These are phyloP conservation scores for Ochotona princeps DNA, from an alignment of 2,113 vertebrate genomes.

Conservation along the genomic window DNA sequence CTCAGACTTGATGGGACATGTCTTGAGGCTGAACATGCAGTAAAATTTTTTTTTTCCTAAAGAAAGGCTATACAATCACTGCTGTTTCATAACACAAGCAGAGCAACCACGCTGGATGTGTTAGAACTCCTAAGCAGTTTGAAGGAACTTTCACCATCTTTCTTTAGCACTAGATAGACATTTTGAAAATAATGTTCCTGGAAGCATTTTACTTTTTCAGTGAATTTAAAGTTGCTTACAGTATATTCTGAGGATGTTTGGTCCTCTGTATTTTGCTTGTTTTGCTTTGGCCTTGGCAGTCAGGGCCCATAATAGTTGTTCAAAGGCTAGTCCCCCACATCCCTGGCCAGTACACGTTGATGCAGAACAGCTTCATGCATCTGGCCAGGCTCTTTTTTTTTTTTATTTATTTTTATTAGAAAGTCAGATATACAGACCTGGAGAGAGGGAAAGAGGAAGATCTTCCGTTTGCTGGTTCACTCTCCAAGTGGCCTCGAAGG, in stretches of 20 bases:
- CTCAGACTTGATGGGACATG: slow-evolving; percentile 15
- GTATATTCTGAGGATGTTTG: not conserved
- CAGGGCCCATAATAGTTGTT: not conserved
- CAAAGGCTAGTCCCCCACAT: not conserved
- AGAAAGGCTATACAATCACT: slow-evolving; percentile 5
- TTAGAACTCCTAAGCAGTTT: not conserved
- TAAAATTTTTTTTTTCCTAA: slow-evolving; percentile 58
- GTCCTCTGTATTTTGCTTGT: not conserved
- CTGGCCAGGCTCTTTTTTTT: too few relatives aligned
- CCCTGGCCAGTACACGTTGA: not conserved
- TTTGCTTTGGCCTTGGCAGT: not conserved
- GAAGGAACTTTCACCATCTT: slow-evolving; percentile 14
- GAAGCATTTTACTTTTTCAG: not conserved
- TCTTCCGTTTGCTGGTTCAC: too few relatives aligned
- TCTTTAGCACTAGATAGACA: not conserved
- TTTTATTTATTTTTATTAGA: too few relatives aligned
- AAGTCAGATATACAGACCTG: too few relatives aligned
- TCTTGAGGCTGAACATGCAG: slow-evolving; percentile 58
- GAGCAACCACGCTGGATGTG: slow-evolving; percentile 3
- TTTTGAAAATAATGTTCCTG: not conserved
- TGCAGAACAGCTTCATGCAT: fast-evolving
- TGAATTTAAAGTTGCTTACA: not conserved
- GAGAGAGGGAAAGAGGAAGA: too few relatives aligned
- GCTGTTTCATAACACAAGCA: not conserved
- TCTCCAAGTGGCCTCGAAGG: too few relatives aligned